Conservation (phyloP, 2,113 vertebrate genomes). For the Megalops atlanticus region DNA sequence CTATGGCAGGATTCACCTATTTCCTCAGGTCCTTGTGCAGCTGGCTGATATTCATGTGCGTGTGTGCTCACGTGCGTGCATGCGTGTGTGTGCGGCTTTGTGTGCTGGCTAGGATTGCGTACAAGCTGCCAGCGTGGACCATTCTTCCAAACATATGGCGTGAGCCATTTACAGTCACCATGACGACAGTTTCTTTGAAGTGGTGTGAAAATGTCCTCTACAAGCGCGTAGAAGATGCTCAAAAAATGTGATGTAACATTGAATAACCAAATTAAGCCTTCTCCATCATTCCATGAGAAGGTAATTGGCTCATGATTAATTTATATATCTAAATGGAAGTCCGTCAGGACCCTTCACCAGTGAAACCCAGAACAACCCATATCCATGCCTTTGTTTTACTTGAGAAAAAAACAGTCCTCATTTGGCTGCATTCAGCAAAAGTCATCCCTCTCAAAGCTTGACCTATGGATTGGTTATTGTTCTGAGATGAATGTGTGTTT, state of each 20-base stretch:
- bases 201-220: slow-evolving; percentile 41
- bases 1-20: background rate
- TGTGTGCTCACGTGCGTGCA: too few species aligned
- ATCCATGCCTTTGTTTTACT: background rate
- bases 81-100: slow-evolving; percentile 11
- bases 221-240: slow-evolving; percentile 28
- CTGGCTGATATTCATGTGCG: background rate
- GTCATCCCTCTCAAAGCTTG: background rate
- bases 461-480: background rate
- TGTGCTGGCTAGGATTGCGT: slow-evolving; percentile 30
- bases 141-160: slow-evolving; percentile 61
- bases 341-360: background rate
- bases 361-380: background rate
- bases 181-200: slow-evolving; percentile 63
- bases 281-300: background rate
- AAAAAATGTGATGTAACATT: slow-evolving; percentile 1
- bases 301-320: background rate
- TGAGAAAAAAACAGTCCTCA: background rate
- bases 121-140: slow-evolving; percentile 26
- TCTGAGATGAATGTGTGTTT: background rate
- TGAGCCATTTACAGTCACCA: slow-evolving; percentile 58
- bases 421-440: background rate
- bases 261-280: background rate
- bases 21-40: background rate
- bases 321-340: background rate